Evolutionary conservation across 2,888 invertebrate species (phyloP).

Genomic region (Deroplatys truncata): DNA sequence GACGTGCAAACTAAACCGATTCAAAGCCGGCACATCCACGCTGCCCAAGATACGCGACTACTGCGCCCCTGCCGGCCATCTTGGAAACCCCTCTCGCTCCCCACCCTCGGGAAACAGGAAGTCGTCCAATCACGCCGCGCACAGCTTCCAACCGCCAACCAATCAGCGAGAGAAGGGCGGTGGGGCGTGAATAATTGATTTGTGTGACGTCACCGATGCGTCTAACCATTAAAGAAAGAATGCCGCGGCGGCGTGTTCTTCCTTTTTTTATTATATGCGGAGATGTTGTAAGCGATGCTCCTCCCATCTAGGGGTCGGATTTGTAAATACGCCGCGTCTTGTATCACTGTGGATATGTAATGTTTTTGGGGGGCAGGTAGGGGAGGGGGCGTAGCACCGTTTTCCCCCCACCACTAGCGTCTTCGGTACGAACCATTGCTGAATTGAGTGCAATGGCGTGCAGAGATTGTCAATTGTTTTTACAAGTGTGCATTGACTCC

Average conservation of each 20-base stretch:
- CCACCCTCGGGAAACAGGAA: neutral
- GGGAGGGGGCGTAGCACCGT: neutral
- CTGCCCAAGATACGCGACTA: neutral
- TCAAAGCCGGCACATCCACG: neutral
- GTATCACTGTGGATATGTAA: neutral
- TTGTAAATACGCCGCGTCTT: neutral
- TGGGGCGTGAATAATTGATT: constrained; percentile 24
- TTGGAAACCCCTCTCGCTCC: constrained; percentile 19
- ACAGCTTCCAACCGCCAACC: neutral
- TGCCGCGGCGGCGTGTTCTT: neutral
- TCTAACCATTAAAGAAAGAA: constrained; percentile 28
- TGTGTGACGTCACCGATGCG: constrained; percentile 26
- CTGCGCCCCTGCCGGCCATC: constrained; percentile 26
- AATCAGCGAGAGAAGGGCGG: constrained; percentile 18
- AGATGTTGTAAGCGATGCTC: constrained; percentile 9
- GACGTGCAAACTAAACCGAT: neutral
- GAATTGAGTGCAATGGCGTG: neutral
- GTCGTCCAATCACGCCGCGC: constrained; percentile 21
- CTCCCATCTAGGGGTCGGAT: constrained; percentile 2
- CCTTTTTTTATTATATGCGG: neutral
- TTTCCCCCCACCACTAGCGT: neutral
- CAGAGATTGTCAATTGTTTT: neutral
- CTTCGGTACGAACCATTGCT: neutral
- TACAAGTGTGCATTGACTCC: neutral
- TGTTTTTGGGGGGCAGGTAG: neutral